Conservation (phyloP, 1,140 invertebrate genomes). For the Calephelis nemesis region DNA sequence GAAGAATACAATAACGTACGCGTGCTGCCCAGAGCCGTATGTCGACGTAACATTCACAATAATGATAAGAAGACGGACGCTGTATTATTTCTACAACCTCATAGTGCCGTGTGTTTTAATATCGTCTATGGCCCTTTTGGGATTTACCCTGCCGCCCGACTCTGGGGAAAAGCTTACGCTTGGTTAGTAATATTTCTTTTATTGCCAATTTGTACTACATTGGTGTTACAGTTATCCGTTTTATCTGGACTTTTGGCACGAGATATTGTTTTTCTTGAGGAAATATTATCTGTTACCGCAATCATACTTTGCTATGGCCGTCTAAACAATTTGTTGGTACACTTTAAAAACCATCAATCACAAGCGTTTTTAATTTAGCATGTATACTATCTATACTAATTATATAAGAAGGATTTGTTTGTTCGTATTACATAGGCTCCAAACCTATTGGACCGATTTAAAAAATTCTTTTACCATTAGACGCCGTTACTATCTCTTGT, state of each 20-base stretch:
- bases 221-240: neutral
- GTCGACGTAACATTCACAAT: conserved; percentile 98
- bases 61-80: conserved; percentile 95
- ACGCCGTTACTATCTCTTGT: too few species aligned
- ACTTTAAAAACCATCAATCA: too few species aligned
- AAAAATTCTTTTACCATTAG: too few species aligned
- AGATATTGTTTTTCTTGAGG: too few species aligned
- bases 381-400: too few species aligned
- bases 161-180: conserved; percentile 99
- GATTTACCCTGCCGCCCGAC: conserved; percentile 98
- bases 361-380: too few species aligned
- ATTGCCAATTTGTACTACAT: conserved; percentile 2
- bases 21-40: conserved; percentile 95
- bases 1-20: conserved; percentile 89
- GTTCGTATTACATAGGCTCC: too few species aligned
- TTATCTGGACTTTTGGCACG: neutral
- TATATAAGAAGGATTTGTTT: too few species aligned
- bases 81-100: conserved; percentile 99
- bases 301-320: too few species aligned
- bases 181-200: conserved; percentile 83
- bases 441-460: too few species aligned
- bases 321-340: too few species aligned
- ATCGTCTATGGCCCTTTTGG: conserved; percentile 97
- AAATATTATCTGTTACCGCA: too few species aligned
- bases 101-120: conserved; percentile 99